Evolutionary conservation across 1,140 invertebrate species (phyloP).

Genomic region (Cydia pomonella): DNA sequence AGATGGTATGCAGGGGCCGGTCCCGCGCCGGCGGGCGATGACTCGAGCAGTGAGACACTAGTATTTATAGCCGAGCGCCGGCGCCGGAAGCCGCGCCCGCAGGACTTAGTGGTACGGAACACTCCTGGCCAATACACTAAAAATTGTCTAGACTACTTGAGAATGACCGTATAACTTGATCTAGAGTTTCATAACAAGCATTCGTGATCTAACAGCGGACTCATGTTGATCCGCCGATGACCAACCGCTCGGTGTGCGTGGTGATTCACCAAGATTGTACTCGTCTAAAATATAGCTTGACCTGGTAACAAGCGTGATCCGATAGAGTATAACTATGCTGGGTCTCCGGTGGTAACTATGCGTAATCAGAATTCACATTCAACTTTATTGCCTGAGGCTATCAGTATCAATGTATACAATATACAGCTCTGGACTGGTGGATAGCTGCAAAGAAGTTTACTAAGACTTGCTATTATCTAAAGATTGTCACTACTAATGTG

Average conservation of each 20-base stretch:
- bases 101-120: constrained; percentile 65
- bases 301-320: background rate
- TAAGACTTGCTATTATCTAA: no score
- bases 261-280: background rate
- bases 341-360: background rate
- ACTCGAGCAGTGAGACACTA: constrained; percentile 74
- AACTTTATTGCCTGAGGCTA: no score
- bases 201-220: background rate
- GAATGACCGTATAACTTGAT: background rate
- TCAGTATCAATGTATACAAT: no score
- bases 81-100: constrained; percentile 72
- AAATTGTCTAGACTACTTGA: background rate
- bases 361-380: no score
- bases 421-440: no score
- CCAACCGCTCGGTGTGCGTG: background rate
- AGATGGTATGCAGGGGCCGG: constrained; percentile 55
- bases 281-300: background rate
- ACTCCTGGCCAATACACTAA: constrained; percentile 10
- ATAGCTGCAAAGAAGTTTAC: no score
- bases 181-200: background rate
- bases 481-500: no score
- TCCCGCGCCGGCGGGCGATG: constrained; percentile 68
- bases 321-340: background rate
- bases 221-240: background rate
- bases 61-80: constrained; percentile 73